Evolutionary conservation across 2,888 invertebrate species (phyloP).

Genomic region (Ormyrus pomaceus): DNA sequence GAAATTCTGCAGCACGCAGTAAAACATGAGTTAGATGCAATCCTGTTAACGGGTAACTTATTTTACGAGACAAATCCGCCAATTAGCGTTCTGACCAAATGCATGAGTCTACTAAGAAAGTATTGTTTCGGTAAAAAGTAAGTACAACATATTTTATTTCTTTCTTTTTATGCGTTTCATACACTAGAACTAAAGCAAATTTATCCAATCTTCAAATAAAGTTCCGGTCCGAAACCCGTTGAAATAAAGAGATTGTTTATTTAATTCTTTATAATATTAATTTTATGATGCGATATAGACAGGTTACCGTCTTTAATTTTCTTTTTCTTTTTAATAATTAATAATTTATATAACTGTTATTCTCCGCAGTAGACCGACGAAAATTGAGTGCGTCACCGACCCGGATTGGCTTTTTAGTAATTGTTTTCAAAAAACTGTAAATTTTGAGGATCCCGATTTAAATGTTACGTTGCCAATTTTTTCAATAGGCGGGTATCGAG

Average conservation of each 20-base stretch:
- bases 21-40: constrained; percentile 88
- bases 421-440: constrained; percentile 83
- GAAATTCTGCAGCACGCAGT: constrained; percentile 92
- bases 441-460: constrained; percentile 96
- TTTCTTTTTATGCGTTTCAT: no score
- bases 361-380: constrained; percentile 74
- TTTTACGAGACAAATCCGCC: constrained; percentile 97
- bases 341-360: constrained; percentile 10
- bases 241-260: constrained; percentile 14
- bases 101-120: constrained; percentile 85
- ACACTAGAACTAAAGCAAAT: neutral
- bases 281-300: neutral
- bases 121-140: constrained; percentile 80
- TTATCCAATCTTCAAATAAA: neutral
- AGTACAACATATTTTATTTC: constrained; percentile 2
- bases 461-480: constrained; percentile 95
- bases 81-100: constrained; percentile 84
- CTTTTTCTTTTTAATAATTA: neutral
- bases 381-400: constrained; percentile 90
- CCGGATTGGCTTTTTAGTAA: constrained; percentile 86
- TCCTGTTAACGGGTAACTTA: constrained; percentile 95
- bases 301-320: neutral
- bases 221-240: neutral
- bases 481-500: constrained; percentile 99
- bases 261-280: constrained; percentile 12